A percentile compares a stretch with the other conserved stretches of the same genome.
Conservation (phyloP, 30 jellyfish, hydroid and myxozoan genomes). For the Haliclystus octoradiatus region DNA sequence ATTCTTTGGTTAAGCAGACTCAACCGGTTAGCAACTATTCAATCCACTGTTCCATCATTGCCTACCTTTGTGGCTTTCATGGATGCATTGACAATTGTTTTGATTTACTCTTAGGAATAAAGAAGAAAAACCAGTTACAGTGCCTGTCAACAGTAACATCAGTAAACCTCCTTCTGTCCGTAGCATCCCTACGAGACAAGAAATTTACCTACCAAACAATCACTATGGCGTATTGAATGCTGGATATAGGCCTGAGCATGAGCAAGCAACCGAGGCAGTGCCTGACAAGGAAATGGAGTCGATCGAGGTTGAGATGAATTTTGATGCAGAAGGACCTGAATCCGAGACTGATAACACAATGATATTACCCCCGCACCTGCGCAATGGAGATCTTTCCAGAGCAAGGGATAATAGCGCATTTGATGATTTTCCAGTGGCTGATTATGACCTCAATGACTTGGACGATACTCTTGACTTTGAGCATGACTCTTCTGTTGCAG, state of each 20-base stretch:
- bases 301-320: constrained; percentile 61
- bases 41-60: too few relatives aligned
- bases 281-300: constrained; percentile 8
- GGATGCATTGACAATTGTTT: too few relatives aligned
- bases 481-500: background rate
- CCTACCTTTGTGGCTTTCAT: too few relatives aligned
- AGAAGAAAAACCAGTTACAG: constrained; percentile 52
- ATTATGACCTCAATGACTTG: background rate
- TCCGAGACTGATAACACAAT: background rate
- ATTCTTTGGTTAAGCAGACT: constrained; percentile 71
- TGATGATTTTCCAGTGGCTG: background rate
- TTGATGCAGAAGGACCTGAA: constrained; percentile 30
- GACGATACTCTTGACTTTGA: background rate
- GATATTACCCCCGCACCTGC: background rate
- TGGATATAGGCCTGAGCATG: constrained; percentile 53
- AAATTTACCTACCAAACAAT: constrained; percentile 66
- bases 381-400: background rate
- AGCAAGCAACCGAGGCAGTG: background rate
- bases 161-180: constrained; percentile 79
- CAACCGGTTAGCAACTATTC: constrained; percentile 43
- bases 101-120: constrained; percentile 12
- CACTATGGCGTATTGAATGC: constrained; percentile 48
- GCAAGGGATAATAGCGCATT: background rate
- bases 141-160: constrained; percentile 60
- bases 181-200: constrained; percentile 78